phyloP scores from a whole-genome alignment of 2,113 vertebrate species.

The Agelaius tricolor region DNA sequence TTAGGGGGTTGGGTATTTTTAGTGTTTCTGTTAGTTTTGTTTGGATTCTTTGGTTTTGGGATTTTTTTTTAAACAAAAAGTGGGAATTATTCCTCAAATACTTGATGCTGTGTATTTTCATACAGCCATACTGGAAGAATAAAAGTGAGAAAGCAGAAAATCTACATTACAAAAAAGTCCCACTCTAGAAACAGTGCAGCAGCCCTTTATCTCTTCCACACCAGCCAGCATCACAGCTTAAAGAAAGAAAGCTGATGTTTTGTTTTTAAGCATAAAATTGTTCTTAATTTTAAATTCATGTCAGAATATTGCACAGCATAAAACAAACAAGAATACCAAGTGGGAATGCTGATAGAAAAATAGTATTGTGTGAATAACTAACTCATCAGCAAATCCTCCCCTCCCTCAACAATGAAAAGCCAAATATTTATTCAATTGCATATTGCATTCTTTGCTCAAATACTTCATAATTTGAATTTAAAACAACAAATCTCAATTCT shows the following conservation, averaged over 20 bases:
- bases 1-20: background rate
- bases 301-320: background rate
- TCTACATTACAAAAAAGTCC: background rate
- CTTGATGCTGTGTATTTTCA: background rate
- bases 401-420: slow-evolving; percentile 36
- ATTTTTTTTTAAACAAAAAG: background rate
- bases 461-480: background rate
- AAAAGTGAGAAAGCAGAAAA: background rate
- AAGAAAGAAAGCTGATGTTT: background rate
- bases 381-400: slow-evolving; percentile 14
- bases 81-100: background rate
- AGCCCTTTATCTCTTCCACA: background rate
- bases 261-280: background rate
- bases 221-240: background rate
- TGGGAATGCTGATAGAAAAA: slow-evolving; percentile 32
- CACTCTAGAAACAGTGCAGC: background rate
- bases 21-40: background rate
- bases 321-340: slow-evolving; percentile 28
- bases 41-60: background rate
- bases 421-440: slow-evolving; percentile 50
- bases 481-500: background rate
- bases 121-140: background rate
- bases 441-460: slow-evolving; percentile 34
- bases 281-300: background rate
- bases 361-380: background rate